Evolutionary conservation across 2,888 invertebrate species (phyloP), one percentile per base, ranked within the genome.

Genomic region (Conomelus anceps): DNA sequence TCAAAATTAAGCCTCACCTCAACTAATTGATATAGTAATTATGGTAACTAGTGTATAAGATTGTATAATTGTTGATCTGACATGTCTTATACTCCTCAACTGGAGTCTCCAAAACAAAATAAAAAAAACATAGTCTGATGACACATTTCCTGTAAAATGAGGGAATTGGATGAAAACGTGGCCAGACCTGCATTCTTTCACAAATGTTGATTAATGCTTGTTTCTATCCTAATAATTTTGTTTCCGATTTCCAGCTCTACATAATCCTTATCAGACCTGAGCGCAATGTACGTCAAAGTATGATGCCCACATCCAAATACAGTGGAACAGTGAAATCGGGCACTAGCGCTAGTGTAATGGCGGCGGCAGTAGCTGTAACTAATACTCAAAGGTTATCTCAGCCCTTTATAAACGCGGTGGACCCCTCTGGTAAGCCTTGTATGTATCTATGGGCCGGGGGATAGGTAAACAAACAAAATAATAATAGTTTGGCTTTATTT

Each of bases 241-340:
- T 23, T 3, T 17, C 22, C 22, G 6, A 13, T 88, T 89, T 88
- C 0, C 92, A 94, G 94, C 91, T 94, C 24, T 94, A 94, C 92
- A 94, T 95, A 89, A 94, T 95, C 84, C 91, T 95, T 23, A 92
- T 94, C 26, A 94, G 94, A 90, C 94, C 95, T 11, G 94, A 95
- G 92, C 92, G 94, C 89, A 95, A 95, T 91, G 93, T 95, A 11
- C 92, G 95, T 0, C 94, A 94, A 89, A 92, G 92, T 89, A 92
- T 92, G 92, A 92, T 92, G 92, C 91, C 91, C 24, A 88, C 88
- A 20, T 87, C 88, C 13, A 84, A 86, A 85, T 89, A 89, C 86
- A 85, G 85, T 23, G 90, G 91, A 22, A 91, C 91, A 7, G 90
- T 91, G 13, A 91, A 91, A 88, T 89, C 91, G 26, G 91, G 91